phyloP scores from a whole-genome alignment of 2,888 invertebrate genomes.

The Aleiodes leptofemur region DNA sequence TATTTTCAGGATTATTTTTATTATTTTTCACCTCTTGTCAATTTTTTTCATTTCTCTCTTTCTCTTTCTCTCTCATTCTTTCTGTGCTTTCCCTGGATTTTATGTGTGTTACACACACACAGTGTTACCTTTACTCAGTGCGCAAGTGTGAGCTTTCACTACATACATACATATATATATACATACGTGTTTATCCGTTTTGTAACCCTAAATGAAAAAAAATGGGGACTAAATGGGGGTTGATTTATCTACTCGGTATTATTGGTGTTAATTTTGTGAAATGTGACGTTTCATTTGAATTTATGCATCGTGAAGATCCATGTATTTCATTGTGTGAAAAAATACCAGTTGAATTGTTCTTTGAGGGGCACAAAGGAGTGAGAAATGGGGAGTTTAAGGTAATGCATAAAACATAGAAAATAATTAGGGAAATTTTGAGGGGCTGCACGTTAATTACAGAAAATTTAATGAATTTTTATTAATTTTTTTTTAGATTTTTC shows the following conservation, averaged over 20 bases:
- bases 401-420: background rate
- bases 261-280: constrained; percentile 46
- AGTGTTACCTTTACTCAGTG: too few relatives aligned
- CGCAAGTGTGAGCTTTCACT: constrained; percentile 7
- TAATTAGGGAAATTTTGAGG: too few relatives aligned
- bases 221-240: constrained; percentile 1
- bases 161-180: background rate
- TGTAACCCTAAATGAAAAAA: background rate
- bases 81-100: background rate
- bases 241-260: background rate
- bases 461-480: too few relatives aligned
- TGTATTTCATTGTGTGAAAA: constrained; percentile 68
- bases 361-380: constrained; percentile 57
- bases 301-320: constrained; percentile 63
- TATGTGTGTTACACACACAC: too few relatives aligned
- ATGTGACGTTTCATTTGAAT: constrained; percentile 61
- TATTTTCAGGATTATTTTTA: background rate
- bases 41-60: background rate
- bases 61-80: too few relatives aligned
- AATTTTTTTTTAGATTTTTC: too few relatives aligned
- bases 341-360: constrained; percentile 55
- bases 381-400: background rate
- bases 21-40: background rate
- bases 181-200: background rate
- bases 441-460: too few relatives aligned